Conservation (phyloP, 2,797 vertebrate genomes). For the Microctenopoma stevenorrisi region DNA sequence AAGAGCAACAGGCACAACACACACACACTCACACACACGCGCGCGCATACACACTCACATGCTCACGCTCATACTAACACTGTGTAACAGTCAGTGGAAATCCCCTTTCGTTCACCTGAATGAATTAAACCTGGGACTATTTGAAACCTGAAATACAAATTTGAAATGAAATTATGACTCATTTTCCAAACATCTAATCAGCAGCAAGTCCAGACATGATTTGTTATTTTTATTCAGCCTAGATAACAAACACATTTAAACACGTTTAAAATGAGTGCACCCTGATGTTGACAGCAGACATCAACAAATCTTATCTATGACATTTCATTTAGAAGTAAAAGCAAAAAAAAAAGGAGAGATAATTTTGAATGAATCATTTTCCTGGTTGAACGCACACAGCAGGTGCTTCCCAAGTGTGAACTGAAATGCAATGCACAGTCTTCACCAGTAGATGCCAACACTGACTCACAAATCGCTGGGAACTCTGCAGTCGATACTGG, state of each 20-base stretch:
- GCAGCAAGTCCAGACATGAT: not conserved
- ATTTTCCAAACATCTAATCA: conserved; percentile 1
- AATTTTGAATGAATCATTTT: not conserved
- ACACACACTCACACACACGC: conserved; percentile 26
- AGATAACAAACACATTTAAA: not conserved
- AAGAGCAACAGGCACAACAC: conserved; percentile 65
- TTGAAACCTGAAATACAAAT: conserved; percentile 31
- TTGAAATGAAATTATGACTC: not conserved
- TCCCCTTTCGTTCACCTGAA: conserved; percentile 68
- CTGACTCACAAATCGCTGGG: conserved; percentile 20
- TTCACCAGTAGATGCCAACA: conserved; percentile 63
- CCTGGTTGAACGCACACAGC: not conserved
- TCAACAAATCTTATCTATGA: not conserved
- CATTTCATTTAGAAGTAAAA: not conserved
- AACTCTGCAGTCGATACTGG: not conserved
- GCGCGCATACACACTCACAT: conserved; percentile 16
- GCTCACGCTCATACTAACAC: conserved; percentile 31
- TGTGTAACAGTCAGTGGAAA: conserved; percentile 62
- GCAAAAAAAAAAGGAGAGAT: not conserved
- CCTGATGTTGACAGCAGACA: not conserved
- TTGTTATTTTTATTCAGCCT: not conserved
- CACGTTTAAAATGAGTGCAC: not conserved
- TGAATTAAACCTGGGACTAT: conserved; percentile 53
- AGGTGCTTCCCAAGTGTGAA: not conserved
- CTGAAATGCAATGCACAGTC: conserved; percentile 37